Percentiles rank a stretch among this genome's conserved stretches.
Evolutionary conservation across 1,140 invertebrate genomes (phyloP).

Genomic region (Eurytemora carolleeae): DNA sequence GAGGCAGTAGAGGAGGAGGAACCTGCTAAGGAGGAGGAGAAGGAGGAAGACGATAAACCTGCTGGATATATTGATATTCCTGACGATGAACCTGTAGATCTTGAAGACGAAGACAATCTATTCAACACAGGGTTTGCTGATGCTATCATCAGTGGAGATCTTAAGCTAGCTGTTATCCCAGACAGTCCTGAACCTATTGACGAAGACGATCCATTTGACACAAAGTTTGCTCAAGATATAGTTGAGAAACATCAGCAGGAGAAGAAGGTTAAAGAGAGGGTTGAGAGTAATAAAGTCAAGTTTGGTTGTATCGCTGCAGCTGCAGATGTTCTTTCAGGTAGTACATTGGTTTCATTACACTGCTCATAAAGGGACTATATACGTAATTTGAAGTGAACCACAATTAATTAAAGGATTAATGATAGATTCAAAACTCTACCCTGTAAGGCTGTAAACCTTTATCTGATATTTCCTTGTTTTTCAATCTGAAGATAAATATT

Average conservation of each 20-base stretch:
- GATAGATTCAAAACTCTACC: no score
- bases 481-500: no score
- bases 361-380: no score
- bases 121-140: constrained; percentile 14
- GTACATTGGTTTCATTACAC: no score
- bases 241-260: constrained; percentile 7
- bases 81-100: constrained; percentile 7
- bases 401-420: no score
- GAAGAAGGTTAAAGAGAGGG: neutral
- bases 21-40: neutral
- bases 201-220: constrained; percentile 11
- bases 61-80: neutral
- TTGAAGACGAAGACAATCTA: constrained; percentile 9
- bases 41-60: constrained; percentile 4
- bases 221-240: constrained; percentile 5
- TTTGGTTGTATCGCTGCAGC: constrained; percentile 6
- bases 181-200: constrained; percentile 6
- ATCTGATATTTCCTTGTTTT: no score
- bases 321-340: constrained; percentile 8
- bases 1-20: neutral
- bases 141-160: constrained; percentile 5
- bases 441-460: no score
- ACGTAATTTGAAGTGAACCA: no score
- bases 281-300: constrained; percentile 6
- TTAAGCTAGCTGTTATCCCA: constrained; percentile 10